Conservation (phyloP, 2,113 vertebrate genomes). For the Rhynchopsitta pachyrhyncha region DNA sequence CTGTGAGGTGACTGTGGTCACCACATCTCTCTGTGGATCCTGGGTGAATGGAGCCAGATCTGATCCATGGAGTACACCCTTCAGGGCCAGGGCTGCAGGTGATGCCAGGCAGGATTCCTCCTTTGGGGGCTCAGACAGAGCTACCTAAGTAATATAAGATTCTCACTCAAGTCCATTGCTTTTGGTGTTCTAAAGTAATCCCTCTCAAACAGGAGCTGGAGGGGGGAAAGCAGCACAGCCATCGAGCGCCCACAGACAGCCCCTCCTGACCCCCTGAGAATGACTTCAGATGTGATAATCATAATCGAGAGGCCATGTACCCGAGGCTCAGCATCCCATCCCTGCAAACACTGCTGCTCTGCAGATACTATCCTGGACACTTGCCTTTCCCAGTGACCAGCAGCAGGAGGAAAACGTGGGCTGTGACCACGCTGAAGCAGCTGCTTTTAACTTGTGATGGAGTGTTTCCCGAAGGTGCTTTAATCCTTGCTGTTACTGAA, state of each 20-base stretch:
- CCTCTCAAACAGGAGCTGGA: neutral
- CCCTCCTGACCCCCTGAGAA: neutral
- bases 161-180: neutral
- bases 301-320: neutral
- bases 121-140: fast-evolving
- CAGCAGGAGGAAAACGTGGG: neutral
- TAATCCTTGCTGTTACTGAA: neutral
- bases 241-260: neutral
- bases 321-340: neutral
- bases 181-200: neutral
- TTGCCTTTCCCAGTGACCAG: neutral
- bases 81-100: neutral
- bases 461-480: neutral
- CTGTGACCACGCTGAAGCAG: neutral
- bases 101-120: fast-evolving
- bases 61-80: fast-evolving
- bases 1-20: fast-evolving
- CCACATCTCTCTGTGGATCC: fast-evolving
- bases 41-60: fast-evolving
- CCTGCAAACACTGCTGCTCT: neutral
- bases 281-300: neutral
- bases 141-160: neutral
- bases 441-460: neutral
- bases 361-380: fast-evolving
- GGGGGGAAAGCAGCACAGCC: neutral